phyloP scores from a whole-genome alignment of 2,113 vertebrate genomes.

The Entelurus aequoreus region DNA sequence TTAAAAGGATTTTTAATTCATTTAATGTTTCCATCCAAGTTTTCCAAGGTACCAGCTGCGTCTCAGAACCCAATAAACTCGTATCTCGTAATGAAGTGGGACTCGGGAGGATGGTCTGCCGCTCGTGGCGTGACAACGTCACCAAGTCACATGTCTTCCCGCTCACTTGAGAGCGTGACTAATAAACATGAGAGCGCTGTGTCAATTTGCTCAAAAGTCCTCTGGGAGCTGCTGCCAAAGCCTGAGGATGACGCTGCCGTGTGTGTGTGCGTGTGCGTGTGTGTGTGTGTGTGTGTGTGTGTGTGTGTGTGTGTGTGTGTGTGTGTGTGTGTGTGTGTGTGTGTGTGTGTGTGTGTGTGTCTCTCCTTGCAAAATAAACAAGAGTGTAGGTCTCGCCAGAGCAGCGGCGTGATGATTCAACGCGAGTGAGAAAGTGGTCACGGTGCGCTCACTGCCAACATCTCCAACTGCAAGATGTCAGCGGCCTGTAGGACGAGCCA shows the following conservation, averaged over 20 bases:
- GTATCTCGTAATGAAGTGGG: neutral
- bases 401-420: conserved; percentile 21
- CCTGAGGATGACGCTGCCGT: conserved; percentile 5
- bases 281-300: conserved; percentile 1
- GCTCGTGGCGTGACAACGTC: conserved; percentile 17
- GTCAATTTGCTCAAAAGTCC: conserved; percentile 37
- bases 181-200: conserved; percentile 41
- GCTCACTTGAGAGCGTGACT: conserved; percentile 44
- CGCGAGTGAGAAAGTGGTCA: conserved; percentile 17
- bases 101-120: conserved; percentile 4
- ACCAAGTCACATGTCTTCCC: conserved; percentile 18
- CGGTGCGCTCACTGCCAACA: neutral
- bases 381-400: conserved; percentile 7
- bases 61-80: too few species aligned
- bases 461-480: conserved; percentile 2
- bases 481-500: conserved; percentile 1
- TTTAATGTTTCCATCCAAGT: too few species aligned
- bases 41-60: too few species aligned
- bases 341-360: too few species aligned
- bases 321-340: conserved; percentile 5
- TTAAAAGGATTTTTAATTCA: too few species aligned
- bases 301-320: neutral
- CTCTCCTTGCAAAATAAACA: conserved; percentile 1
- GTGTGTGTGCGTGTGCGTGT: neutral
- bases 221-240: conserved; percentile 18